phyloP scores from a whole-genome alignment of 37 sponge, comb jelly and placozoan genomes.

The Haliclona indistincta region DNA sequence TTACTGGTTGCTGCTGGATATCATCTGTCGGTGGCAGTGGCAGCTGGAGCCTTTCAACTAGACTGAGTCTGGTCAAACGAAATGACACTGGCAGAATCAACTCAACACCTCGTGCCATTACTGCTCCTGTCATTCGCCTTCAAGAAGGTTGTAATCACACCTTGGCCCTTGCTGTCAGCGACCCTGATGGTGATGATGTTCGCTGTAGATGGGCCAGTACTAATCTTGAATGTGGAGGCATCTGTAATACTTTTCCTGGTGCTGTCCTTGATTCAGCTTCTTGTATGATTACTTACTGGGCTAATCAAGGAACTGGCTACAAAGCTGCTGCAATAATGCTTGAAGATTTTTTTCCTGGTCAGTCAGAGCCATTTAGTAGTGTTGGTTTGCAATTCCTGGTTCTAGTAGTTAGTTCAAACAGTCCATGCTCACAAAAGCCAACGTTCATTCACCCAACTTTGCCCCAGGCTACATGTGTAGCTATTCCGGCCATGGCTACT shows the following conservation, averaged over 20 bases:
- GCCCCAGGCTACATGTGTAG: conserved; percentile 13
- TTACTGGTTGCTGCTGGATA: conserved; percentile 26
- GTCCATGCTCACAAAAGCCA: conserved; percentile 18
- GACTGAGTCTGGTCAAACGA: conserved; percentile 17
- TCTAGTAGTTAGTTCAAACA: conserved; percentile 7
- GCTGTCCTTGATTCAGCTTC: conserved; percentile 25
- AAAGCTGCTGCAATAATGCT: conserved; percentile 45
- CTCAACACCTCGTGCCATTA: conserved; percentile 55
- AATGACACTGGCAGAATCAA: conserved; percentile 55
- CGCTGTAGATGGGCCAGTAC: conserved; percentile 49
- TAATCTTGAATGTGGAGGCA: conserved; percentile 39
- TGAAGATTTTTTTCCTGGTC: neutral
- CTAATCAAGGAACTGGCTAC: conserved; percentile 15
- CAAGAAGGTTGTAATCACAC: too few species aligned
- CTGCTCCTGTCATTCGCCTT: conserved; percentile 38
- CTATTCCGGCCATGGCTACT: conserved; percentile 17
- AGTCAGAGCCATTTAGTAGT: conserved; percentile 26
- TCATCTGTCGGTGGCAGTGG: conserved; percentile 8
- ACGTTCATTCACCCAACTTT: conserved; percentile 20
- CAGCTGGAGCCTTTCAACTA: conserved; percentile 42
- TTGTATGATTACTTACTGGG: conserved; percentile 20
- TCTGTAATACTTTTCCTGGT: conserved; percentile 47
- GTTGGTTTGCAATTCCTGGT: conserved; percentile 50
- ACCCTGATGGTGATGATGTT: conserved; percentile 24
- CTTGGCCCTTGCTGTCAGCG: too few species aligned